Conservation (phyloP, 2,797 vertebrate species). For the Melanotaenia trifasciata region DNA sequence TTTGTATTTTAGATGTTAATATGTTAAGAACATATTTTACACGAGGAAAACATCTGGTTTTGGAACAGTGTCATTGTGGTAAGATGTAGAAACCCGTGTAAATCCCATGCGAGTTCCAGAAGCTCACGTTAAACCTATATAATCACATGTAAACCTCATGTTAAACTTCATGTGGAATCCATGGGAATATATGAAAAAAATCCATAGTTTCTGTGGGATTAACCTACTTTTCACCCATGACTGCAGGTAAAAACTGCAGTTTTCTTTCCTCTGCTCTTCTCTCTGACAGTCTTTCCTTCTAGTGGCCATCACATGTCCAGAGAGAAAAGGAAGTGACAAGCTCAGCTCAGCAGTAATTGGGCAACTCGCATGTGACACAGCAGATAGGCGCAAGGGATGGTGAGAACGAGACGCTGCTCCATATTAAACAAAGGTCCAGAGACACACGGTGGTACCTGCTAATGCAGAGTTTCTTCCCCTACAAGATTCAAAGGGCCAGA, state of each 20-base stretch:
- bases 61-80: too few species aligned
- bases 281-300: conserved; percentile 46
- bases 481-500: conserved; percentile 25
- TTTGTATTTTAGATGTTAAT: too few species aligned
- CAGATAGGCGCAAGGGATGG: conserved; percentile 41
- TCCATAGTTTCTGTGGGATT: neutral
- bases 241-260: neutral
- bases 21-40: too few species aligned
- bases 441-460: conserved; percentile 17
- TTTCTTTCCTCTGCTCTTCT: conserved; percentile 5
- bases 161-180: too few species aligned
- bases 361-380: conserved; percentile 45
- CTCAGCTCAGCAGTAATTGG: conserved; percentile 65
- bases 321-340: conserved; percentile 62
- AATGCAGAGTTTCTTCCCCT: conserved; percentile 3
- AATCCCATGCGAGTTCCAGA: too few species aligned
- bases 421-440: conserved; percentile 50
- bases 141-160: too few species aligned
- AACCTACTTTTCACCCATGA: neutral
- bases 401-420: conserved; percentile 34
- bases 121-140: too few species aligned
- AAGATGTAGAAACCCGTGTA: too few species aligned
- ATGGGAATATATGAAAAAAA: neutral
- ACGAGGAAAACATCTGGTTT: too few species aligned
- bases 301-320: conserved; percentile 51